phyloP scores from a whole-genome alignment of 2,797 vertebrate genomes.

The Propithecus deckenii region DNA sequence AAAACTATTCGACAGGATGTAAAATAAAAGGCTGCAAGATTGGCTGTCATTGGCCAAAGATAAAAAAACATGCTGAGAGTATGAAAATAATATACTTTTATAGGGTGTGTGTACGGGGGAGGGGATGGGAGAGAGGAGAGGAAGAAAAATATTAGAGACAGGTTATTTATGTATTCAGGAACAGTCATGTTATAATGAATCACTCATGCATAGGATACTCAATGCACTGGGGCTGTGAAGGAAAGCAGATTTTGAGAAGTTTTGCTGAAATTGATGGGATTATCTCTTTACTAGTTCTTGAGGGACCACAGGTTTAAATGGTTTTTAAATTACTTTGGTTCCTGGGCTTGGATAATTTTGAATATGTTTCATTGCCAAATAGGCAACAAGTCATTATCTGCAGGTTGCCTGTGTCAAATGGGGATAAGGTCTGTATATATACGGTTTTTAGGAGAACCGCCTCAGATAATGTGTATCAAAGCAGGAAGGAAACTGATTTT shows the following conservation, averaged over 20 bases:
- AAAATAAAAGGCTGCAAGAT: background rate
- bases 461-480: background rate
- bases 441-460: background rate
- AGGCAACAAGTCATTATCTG: background rate
- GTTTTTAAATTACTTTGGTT: background rate
- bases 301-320: background rate
- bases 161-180: background rate
- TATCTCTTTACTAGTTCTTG: background rate
- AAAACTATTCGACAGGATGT: background rate
- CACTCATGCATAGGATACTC: background rate
- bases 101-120: background rate
- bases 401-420: background rate
- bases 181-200: background rate
- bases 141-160: background rate
- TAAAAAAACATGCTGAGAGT: background rate
- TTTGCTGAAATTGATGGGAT: conserved; percentile 13
- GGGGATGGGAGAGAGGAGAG: too few species aligned
- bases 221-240: background rate
- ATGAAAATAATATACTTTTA: background rate
- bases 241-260: background rate
- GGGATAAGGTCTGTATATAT: background rate
- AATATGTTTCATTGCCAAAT: background rate
- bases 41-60: background rate
- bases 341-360: background rate
- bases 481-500: background rate